Base-by-base conservation (phyloP, 2,797 vertebrate genomes). In the Myotis myotis region DNA sequence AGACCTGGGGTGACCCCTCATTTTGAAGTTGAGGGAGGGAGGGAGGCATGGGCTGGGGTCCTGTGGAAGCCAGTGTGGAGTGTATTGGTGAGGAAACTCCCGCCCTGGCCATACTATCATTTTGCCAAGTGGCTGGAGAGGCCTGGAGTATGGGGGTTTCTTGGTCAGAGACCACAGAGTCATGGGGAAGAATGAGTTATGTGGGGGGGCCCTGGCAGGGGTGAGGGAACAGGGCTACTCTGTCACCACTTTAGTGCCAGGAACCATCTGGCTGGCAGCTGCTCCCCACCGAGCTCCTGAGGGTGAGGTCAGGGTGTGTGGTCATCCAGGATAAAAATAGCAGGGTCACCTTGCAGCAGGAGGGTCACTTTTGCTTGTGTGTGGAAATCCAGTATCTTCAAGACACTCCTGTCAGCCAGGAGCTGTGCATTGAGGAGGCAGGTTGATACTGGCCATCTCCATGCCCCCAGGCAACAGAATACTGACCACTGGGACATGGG, bases 241-340 rank as follows among this genome's bases (percentile, higher is more conserved):
- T 13, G 5, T n/a, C 36, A 41, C 68, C 33, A 41, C 47, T 17
- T 80, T 57, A 20, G 20, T 55, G 12, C 70, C 49, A 81, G 71
- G 47, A 22, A n/a, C 38, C 51, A 38, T 20, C 44, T 10, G 30
- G 13, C 41, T 5, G 0, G 38, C 2, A 4, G 11, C 80, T 38
- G 6, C 20, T 95, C 64, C 82, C 93, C 93, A 80, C 96, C 89
- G 79, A 95, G 79, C 15, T 25, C 19, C 66, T 64, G 47, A 87
- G 62, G 53, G 92, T 38, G 7, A 78, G 76, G 49, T 96, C 94
- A 68, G 53, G 78, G 55, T 87, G 53, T 94, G 38, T 87, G 90
- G 93, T 94, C 66, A 83, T 84, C 76, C 74, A 36, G 20, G 66
- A 41, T 95, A 88, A 97, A 97, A 97, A 97, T 81, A 97, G 96